Evolutionary conservation across 2,113 vertebrate species (phyloP).

Genomic region (Misgurnus anguillicaudatus): DNA sequence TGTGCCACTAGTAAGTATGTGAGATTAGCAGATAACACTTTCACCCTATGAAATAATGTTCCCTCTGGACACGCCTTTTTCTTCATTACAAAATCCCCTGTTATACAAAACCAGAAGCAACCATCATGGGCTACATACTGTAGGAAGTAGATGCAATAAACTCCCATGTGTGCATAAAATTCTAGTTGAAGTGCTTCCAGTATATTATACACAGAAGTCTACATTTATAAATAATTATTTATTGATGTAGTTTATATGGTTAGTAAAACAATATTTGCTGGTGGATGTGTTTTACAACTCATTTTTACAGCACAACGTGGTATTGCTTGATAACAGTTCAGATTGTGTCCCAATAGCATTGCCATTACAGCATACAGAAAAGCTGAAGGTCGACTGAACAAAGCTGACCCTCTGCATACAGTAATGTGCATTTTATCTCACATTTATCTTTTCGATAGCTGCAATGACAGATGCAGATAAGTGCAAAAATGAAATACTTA

Average conservation of each 20-base stretch:
- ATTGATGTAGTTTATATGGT: neutral
- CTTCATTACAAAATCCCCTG: slow-evolving; percentile 21
- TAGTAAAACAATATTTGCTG: neutral
- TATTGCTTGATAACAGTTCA: slow-evolving; percentile 50
- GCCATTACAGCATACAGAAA: slow-evolving; percentile 54
- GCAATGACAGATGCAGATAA: no score
- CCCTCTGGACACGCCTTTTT: slow-evolving; percentile 31
- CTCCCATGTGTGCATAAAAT: neutral
- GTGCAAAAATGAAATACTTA: no score
- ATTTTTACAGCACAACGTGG: slow-evolving; percentile 44
- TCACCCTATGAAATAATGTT: slow-evolving; percentile 23
- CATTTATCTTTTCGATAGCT: neutral
- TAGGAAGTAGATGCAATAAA: neutral
- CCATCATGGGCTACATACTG: neutral
- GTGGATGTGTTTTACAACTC: slow-evolving; percentile 18
- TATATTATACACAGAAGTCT: neutral
- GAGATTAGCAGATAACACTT: neutral
- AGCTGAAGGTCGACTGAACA: slow-evolving; percentile 64
- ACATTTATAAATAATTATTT: neutral
- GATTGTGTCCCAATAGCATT: slow-evolving; percentile 35
- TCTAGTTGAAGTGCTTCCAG: neutral
- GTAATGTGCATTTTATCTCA: neutral
- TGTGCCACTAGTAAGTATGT: neutral
- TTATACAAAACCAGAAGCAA: neutral
- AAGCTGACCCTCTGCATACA: slow-evolving; percentile 41